Conservation (phyloP, 1,140 invertebrate species). For the Drosophila pseudoananassae region DNA sequence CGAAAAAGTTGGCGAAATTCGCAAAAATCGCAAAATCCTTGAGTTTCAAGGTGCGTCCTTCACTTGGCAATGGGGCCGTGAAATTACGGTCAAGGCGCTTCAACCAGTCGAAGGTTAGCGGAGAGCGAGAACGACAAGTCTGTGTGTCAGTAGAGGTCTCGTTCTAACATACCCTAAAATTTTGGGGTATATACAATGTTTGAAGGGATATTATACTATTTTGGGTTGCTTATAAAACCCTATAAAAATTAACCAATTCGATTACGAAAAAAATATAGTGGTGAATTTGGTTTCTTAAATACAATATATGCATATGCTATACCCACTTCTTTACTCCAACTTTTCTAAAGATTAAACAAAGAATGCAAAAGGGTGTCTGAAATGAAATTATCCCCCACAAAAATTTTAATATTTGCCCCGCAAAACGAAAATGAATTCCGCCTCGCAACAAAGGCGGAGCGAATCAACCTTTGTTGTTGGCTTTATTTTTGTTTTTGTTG, state of each 20-base stretch:
- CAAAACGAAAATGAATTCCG: slow-evolving; percentile 33
- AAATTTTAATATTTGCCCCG: slow-evolving; percentile 11
- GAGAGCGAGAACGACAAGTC: slow-evolving; percentile 48
- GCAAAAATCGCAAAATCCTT: slow-evolving; percentile 74
- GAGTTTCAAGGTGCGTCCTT: slow-evolving; percentile 81
- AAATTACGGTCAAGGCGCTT: slow-evolving; percentile 77
- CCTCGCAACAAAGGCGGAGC: slow-evolving; percentile 51
- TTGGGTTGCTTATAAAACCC: no score
- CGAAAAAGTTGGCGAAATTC: slow-evolving; percentile 73
- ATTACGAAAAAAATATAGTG: no score
- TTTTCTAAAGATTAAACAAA: neutral
- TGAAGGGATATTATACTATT: neutral
- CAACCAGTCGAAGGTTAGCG: slow-evolving; percentile 43
- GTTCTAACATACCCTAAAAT: slow-evolving; percentile 21
- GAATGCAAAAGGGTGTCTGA: slow-evolving; percentile 16
- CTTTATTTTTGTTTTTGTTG: slow-evolving; percentile 35
- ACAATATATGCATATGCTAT: no score
- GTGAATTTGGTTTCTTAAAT: no score
- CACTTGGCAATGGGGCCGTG: slow-evolving; percentile 68
- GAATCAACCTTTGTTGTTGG: slow-evolving; percentile 35
- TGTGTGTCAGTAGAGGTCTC: slow-evolving; percentile 36
- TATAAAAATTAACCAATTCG: no score
- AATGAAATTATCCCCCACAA: neutral
- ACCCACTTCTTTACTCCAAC: neutral
- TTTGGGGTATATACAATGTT: neutral